Evolutionary conservation across 2,113 vertebrate species (phyloP).

Genomic region (Tenrec ecaudatus): DNA sequence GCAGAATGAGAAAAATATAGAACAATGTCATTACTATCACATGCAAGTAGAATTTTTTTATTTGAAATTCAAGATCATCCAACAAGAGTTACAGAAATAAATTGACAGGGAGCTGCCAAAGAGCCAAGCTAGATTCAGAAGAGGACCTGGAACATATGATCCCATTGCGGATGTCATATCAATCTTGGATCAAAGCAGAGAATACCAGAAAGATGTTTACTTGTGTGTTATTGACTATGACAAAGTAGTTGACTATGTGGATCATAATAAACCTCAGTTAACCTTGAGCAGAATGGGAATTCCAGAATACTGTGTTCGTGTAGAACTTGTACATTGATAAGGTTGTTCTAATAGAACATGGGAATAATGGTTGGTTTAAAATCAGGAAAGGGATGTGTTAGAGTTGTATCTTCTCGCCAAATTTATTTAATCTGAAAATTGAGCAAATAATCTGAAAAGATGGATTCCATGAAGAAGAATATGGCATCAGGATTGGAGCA

Average conservation of each 20-base stretch:
- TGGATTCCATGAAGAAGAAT: background rate
- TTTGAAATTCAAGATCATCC: too few relatives aligned
- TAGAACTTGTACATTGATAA: too few relatives aligned
- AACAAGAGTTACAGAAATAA: too few relatives aligned
- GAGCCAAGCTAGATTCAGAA: background rate
- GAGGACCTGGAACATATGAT: background rate
- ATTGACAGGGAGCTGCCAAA: too few relatives aligned
- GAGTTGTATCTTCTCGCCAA: background rate
- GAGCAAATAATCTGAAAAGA: background rate
- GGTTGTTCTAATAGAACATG: background rate
- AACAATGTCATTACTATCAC: too few relatives aligned
- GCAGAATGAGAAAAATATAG: too few relatives aligned
- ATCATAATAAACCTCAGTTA: background rate
- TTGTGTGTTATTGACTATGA: background rate
- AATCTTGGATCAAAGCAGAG: background rate
- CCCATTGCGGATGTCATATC: background rate
- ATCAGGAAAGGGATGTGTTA: background rate
- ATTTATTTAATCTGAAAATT: background rate
- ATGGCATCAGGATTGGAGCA: background rate
- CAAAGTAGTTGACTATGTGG: background rate
- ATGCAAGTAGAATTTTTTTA: too few relatives aligned
- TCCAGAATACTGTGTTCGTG: too few relatives aligned
- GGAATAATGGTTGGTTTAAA: background rate
- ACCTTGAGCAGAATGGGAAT: background rate
- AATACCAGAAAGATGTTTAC: background rate